Conservation (phyloP, 2,113 vertebrate genomes). For the Zootoca vivipara region DNA sequence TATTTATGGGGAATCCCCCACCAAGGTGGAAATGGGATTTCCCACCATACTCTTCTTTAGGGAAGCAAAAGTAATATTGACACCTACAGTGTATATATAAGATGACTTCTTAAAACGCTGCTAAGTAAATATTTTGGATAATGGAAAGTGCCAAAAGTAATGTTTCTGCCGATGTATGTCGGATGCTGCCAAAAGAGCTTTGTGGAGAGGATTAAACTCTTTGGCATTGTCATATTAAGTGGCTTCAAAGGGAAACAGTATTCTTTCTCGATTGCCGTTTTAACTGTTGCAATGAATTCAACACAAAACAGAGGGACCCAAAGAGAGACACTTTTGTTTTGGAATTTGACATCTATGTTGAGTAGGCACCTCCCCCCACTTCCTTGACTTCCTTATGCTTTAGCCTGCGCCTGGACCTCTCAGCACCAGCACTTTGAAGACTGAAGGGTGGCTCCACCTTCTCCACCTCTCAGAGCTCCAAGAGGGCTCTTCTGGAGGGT, state of each 20-base stretch:
- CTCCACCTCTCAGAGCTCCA: no score
- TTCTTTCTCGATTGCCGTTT: slow-evolving; percentile 29
- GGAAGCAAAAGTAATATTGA: slow-evolving; percentile 45
- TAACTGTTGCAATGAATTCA: slow-evolving; percentile 8
- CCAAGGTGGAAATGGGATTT: slow-evolving; percentile 35
- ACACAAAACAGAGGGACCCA: slow-evolving; percentile 30
- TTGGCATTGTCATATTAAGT: slow-evolving; percentile 60
- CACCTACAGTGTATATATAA: not conserved
- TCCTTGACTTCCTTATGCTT: no score
- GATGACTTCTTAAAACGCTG: slow-evolving; percentile 7
- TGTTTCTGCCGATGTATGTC: slow-evolving; percentile 54
- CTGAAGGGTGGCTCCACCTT: no score
- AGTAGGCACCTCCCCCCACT: slow-evolving; percentile 1
- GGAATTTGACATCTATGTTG: slow-evolving; percentile 37
- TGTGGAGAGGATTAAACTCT: slow-evolving; percentile 57
- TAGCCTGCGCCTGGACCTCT: no score
- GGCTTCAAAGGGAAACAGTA: slow-evolving; percentile 56
- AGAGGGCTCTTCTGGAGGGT: no score
- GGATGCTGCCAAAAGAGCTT: slow-evolving; percentile 60
- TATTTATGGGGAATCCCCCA: slow-evolving; percentile 42
- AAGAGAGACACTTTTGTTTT: slow-evolving; percentile 44
- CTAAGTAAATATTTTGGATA: slow-evolving; percentile 66
- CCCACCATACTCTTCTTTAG: slow-evolving; percentile 27
- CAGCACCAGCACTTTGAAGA: no score
- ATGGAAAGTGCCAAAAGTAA: slow-evolving; percentile 59